Base-by-base conservation (phyloP, 2,888 invertebrate genomes). In the Drosophila peninsularis region DNA sequence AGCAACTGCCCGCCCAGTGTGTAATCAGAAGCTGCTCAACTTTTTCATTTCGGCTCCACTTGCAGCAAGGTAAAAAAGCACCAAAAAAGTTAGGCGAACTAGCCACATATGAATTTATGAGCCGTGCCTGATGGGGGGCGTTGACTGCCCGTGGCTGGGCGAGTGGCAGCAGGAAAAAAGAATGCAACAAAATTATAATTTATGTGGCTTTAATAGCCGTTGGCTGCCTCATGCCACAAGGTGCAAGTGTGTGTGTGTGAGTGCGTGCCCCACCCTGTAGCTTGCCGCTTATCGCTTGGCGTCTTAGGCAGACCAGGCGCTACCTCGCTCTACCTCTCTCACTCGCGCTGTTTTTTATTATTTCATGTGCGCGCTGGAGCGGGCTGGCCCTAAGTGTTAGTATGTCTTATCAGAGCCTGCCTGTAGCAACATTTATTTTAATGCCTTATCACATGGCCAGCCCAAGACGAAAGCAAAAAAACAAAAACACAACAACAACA, bases 161-260 rank as follows among this genome's bases (percentile, higher is more conserved):
- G 49, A 4, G 19, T 7, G 9, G 17, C 27, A 37, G 58, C 42
- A 52, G 49, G 13, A 1, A 56, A 62, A 75, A 63, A 63, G 24
- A 73, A 71, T 89, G 89, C 85, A 85, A 79, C 89, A 88, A 90
- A 84, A 89, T 90, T 80, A 89, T 89, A 88, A 89, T 89, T 89
- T 89, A 89, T 89, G 88, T 90, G 80, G 75, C 85, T 89, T 89
- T 80, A 88, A 90, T 82, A 83, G 89, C 87, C 86, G 71, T 65
- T 75, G 82, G 79, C 56, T 71, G 57, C 62, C 52, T 17, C 42
- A 50, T 60, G 70, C 56, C 64, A 39, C 65, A 65, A 78, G 76
- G 64, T 80, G 80, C 49, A 36, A 49, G 62, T 10, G 17, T 39
- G 39, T 14, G 49, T 44, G 21, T 41, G 62, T 10, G 17, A 34